These are phyloP conservation scores for Hypocryptadius cinnamomeus DNA, from an alignment of 2,113 vertebrate genomes.

Conservation along the genomic window DNA sequence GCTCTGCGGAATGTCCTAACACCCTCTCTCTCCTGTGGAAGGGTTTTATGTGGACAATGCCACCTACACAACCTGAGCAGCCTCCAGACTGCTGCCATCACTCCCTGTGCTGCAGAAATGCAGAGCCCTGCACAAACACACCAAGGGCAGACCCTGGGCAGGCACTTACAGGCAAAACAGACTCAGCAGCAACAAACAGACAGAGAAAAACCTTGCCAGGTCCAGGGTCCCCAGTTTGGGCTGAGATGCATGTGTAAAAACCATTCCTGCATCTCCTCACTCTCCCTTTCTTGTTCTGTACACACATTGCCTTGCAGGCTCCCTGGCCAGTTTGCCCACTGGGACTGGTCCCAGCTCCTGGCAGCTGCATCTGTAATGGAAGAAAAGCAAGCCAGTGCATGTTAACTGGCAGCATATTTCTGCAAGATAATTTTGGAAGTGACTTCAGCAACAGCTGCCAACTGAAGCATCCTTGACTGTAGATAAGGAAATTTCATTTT, in stretches of 20 bases:
- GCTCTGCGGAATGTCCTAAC: neutral
- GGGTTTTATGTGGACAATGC: neutral
- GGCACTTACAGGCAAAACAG: neutral
- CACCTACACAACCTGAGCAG: neutral
- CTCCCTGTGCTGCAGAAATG: neutral
- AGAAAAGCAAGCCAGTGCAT: neutral
- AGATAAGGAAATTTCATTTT: neutral
- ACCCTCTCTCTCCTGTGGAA: neutral
- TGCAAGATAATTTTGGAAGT: neutral
- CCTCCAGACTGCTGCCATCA: neutral
- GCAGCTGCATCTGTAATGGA: neutral
- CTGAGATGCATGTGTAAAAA: neutral
- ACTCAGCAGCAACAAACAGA: neutral
- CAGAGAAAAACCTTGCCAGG: neutral
- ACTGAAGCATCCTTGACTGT: neutral
- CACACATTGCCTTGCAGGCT: neutral
- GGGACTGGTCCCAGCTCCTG: neutral
- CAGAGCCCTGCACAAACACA: neutral
- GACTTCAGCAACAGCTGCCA: constrained; percentile 2
- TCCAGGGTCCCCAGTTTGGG: neutral
- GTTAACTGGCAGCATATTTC: neutral
- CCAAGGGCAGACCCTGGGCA: neutral
- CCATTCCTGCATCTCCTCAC: neutral
- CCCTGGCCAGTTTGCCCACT: neutral
- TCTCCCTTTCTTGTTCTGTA: neutral